These are phyloP conservation scores for Myopa tessellatipennis DNA, from an alignment of 2,888 invertebrate species.

Conservation along the genomic window DNA sequence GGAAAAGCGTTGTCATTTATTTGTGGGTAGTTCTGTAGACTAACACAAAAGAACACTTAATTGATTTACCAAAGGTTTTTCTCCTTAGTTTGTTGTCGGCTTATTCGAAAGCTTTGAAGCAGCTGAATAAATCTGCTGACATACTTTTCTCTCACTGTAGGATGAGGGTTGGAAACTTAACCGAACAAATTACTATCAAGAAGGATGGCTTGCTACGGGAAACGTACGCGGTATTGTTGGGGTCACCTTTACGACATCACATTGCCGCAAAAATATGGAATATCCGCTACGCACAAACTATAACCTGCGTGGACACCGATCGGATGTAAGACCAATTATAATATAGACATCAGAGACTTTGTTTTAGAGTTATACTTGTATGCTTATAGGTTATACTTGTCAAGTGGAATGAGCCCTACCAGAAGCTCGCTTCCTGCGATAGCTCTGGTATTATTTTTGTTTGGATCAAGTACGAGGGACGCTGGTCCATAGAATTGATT, in stretches of 20 bases:
- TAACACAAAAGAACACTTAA: no score
- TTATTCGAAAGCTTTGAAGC: no score
- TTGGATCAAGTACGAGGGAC: slow-evolving; percentile 98
- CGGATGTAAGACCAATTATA: slow-evolving; percentile 79
- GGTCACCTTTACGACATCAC: slow-evolving; percentile 95
- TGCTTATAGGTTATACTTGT: slow-evolving; percentile 84
- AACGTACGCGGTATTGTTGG: slow-evolving; percentile 95
- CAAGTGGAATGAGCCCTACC: slow-evolving; percentile 98
- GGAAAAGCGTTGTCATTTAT: no score
- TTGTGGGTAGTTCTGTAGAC: no score
- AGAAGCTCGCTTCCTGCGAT: slow-evolving; percentile 97
- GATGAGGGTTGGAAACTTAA: slow-evolving; percentile 97
- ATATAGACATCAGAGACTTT: neutral
- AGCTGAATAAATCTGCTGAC: no score
- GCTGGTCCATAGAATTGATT: slow-evolving; percentile 99
- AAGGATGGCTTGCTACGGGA: slow-evolving; percentile 97
- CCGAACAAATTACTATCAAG: slow-evolving; percentile 94
- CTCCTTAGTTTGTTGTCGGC: no score
- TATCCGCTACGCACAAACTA: slow-evolving; percentile 93
- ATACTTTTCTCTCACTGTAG: slow-evolving; percentile 56
- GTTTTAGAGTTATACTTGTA: neutral
- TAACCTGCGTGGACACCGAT: slow-evolving; percentile 95
- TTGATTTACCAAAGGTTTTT: no score
- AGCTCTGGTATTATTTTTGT: slow-evolving; percentile 98
- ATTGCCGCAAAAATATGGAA: slow-evolving; percentile 87